These are phyloP conservation scores for Pelecanus crispus DNA, from an alignment of 2,113 vertebrate genomes.

Conservation along the genomic window DNA sequence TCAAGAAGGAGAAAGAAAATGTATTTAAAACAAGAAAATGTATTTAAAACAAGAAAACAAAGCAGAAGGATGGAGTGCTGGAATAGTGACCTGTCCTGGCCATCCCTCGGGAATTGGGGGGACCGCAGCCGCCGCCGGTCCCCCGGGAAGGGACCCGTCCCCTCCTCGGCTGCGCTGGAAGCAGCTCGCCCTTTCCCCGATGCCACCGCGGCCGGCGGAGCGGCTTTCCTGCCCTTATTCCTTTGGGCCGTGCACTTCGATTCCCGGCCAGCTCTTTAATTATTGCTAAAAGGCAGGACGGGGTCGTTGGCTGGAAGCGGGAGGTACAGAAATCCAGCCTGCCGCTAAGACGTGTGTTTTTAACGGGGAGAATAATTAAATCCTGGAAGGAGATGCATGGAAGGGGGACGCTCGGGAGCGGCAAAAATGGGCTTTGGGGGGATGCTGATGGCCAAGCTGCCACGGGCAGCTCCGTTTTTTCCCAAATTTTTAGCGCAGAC, in stretches of 20 bases:
- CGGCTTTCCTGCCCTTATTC: not conserved
- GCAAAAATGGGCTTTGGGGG: rapidly evolving
- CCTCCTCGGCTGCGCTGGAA: too few species aligned
- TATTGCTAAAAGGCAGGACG: not conserved
- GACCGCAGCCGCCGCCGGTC: too few species aligned
- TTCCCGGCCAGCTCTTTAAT: not conserved
- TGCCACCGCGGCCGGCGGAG: not conserved
- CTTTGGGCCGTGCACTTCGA: too few species aligned
- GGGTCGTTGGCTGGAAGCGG: not conserved
- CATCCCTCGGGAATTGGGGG: not conserved
- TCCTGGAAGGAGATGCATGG: not conserved
- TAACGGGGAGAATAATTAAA: not conserved
- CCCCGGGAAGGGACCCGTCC: not conserved
- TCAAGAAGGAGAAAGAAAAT: not conserved
- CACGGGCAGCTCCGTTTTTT: rapidly evolving
- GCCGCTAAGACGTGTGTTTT: too few species aligned
- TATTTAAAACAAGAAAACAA: too few species aligned
- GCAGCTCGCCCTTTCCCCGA: not conserved
- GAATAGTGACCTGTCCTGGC: not conserved
- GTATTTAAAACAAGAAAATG: too few species aligned
- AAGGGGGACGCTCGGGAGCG: not conserved
- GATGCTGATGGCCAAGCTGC: rapidly evolving
- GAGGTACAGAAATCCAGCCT: not conserved
- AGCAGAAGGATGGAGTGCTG: not conserved
- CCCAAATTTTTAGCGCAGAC: not conserved